Percentiles rank a stretch among this genome's conserved stretches.
Evolutionary conservation across 2,113 vertebrate species (phyloP).

Genomic region (Xenopus tropicalis): DNA sequence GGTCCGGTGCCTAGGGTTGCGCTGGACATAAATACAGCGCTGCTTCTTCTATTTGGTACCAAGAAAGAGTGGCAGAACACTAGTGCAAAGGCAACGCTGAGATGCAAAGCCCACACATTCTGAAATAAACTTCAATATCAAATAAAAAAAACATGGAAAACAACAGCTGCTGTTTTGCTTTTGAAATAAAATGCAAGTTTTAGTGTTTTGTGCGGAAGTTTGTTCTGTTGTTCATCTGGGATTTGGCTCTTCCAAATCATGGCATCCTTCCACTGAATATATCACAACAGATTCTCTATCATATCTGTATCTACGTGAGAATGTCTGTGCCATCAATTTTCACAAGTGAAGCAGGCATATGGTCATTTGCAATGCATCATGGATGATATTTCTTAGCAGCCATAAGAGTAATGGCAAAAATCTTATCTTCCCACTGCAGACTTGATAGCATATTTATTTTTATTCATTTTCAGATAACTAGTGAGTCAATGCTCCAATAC

Average conservation of each 20-base stretch:
- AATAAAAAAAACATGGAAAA: constrained; percentile 22
- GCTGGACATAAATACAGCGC: no score
- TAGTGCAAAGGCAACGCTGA: neutral
- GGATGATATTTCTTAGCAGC: constrained; percentile 2
- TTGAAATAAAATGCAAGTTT: constrained; percentile 36
- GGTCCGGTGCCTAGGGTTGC: no score
- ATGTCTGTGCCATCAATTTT: neutral
- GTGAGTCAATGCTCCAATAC: constrained; percentile 5
- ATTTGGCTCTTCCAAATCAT: constrained; percentile 32
- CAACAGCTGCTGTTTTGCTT: constrained; percentile 45
- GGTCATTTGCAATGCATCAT: constrained; percentile 2
- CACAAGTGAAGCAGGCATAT: neutral
- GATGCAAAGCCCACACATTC: constrained; percentile 15
- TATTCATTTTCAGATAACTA: constrained; percentile 7
- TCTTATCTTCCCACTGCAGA: neutral
- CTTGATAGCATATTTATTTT: neutral
- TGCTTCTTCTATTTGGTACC: no score
- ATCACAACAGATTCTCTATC: constrained; percentile 30
- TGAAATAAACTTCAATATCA: constrained; percentile 30
- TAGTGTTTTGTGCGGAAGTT: constrained; percentile 31
- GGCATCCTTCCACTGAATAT: constrained; percentile 30
- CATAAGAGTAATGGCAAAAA: neutral
- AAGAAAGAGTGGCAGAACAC: no score
- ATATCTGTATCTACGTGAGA: neutral
- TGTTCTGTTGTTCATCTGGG: constrained; percentile 18